A percentile compares a stretch with the other conserved stretches of the same genome.
These are phyloP conservation scores for Hyla sarda DNA, from an alignment of 2,113 vertebrate species.

Conservation along the genomic window DNA sequence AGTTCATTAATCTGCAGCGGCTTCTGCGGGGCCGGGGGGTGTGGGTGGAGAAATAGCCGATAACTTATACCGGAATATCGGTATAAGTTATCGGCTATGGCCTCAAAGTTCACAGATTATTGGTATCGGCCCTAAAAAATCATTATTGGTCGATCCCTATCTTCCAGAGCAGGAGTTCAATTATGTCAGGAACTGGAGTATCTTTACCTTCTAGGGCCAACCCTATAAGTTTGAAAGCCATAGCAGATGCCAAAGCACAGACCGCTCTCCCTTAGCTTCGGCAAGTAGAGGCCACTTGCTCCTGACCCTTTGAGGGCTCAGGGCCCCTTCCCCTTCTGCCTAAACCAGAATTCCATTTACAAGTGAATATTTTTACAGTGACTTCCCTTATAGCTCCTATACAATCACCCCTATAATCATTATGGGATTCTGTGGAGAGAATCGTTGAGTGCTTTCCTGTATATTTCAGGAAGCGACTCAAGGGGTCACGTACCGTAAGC, in stretches of 20 bases:
- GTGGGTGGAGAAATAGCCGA: no score
- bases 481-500: background rate
- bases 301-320: background rate
- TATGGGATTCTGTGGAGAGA: background rate
- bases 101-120: no score
- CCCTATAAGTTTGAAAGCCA: no score
- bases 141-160: no score
- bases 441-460: slow-evolving; percentile 10
- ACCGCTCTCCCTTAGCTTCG: background rate
- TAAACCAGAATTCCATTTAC: background rate
- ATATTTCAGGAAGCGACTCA: background rate
- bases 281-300: background rate
- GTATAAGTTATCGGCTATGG: no score
- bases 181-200: no score
- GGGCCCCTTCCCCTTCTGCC: background rate
- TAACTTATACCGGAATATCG: no score
- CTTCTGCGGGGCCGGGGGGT: no score
- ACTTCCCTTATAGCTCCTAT: background rate
- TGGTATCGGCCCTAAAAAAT: no score
- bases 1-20: no score
- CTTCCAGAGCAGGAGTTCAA: no score
- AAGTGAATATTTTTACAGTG: background rate
- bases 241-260: background rate
- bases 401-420: background rate
- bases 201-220: no score